Evolutionary conservation across 2,888 invertebrate genomes (phyloP), one percentile per base, ranked within the genome.

Genomic region (Zhuqinia jingwanae): DNA sequence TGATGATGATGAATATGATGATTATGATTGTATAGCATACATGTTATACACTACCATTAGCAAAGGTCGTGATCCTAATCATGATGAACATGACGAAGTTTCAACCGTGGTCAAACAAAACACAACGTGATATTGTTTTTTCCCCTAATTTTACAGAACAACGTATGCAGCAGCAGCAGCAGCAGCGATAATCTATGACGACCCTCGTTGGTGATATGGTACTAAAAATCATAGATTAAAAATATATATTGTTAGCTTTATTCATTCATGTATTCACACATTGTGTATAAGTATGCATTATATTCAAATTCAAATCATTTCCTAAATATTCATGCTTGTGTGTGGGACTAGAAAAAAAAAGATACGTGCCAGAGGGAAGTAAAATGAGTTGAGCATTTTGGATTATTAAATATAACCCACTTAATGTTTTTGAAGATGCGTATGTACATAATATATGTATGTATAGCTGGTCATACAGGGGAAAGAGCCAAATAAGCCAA

Each of bases 301-400:
- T 45, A 70, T 50, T 50, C 50, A 50, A 50, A 50, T 47, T 70
- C 22, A 70, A 70, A 70, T 65, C 36, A 65, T 30, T 70, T 70
- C 45, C 68, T 70, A 47, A 70, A 70, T 70, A 70, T 70, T 70
- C 68, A 70, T 70, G 42, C 22, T 47, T 42, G 42, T 70, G 68
- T 70, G 45, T 70, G 45, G 68, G 68, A 70, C 45, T 6, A 8
- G 3, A 8, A 36, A 36, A 8, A 36, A 36, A 70, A 70, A 70
- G 45, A 70, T 70, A 70, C 68, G 68, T 70, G 68, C 68, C 68
- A 47, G 68, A 70, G 68, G 68, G 68, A 70, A 70, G 47, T 47
- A 22, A 70, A 45, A 15, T 68, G 45, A 68, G n/a, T 25, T 36
- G 36, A 36, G 5, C 50, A 68, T 68, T 68, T 68, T 45, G 42